These are phyloP conservation scores for Diogma glabrata DNA, from an alignment of 2,888 invertebrate species.

Conservation along the genomic window DNA sequence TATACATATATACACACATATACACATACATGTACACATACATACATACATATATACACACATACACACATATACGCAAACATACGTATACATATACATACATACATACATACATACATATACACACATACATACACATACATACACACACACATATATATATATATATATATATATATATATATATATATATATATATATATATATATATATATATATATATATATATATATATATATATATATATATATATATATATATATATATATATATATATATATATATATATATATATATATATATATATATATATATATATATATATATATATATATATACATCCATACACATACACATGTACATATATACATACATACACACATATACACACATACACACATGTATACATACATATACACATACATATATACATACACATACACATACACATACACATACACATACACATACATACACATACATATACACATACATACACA, in stretches of 20 bases:
- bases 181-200: neutral
- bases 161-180: neutral
- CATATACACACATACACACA: neutral
- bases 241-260: neutral
- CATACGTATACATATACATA: neutral
- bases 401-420: neutral
- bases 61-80: no score
- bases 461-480: neutral
- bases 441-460: neutral
- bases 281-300: neutral
- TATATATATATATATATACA: neutral
- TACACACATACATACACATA: neutral
- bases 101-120: neutral
- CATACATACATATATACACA: no score
- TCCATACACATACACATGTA: neutral
- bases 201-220: neutral
- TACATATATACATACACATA: neutral
- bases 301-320: neutral
- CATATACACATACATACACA: no score
- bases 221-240: neutral
- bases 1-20: no score
- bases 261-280: neutral
- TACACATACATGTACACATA: no score
- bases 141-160: neutral
- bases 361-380: neutral